Base-by-base conservation (phyloP, 35 echinoderm and acorn worm genomes). In the Lytechinus variegatus region DNA sequence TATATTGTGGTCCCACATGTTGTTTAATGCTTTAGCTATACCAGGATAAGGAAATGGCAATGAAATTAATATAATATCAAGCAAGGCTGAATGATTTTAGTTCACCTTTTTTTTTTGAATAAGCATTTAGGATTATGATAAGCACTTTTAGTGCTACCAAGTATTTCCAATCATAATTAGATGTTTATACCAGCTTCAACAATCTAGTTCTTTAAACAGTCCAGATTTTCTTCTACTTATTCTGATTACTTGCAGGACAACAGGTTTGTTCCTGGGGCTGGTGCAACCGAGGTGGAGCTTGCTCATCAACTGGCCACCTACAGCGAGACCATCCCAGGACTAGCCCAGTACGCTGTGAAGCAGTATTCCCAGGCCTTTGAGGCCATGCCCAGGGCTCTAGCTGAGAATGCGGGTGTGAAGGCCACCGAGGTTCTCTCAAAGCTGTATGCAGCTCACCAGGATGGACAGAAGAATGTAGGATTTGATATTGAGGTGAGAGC, bases 331-430 rank as follows among this genome's bases (percentile, higher is more conserved):
- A 97, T 97, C 91, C 97, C 98, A 95, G 98, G 98, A 24, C 92
- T 99, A 14, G 96, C 97, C 55, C 98, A 99, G 94, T 99, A 99
- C 71, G 97, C 98, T 10, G 96, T 99, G 92, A 99, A 98, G 95
- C 97, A 99, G 91, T 99, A 95, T 86, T 95, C 98, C 52, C 96
- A 97, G 91, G 96, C 98, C n/a, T 98, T 99, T 88, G 98, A 99
- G 79, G 96, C 97, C 55, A 60, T 99, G 28, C 98, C 98, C 24
- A 97, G 95, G 56, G 97, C 97, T 53, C 94, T 99, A n/a, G 95
- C 98, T 51, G 98, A 99, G 28, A 99, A 99, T 56, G 98, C 97
- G 12, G 98, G 98, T 61, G 97, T 99, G 79, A 97, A 99, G 92
- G 61, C 98, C 10, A 99, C 98, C 4, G 98, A 99, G 54, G 96